Conservation (phyloP, 2,888 invertebrate genomes). For the Heterodera filipjevi region DNA sequence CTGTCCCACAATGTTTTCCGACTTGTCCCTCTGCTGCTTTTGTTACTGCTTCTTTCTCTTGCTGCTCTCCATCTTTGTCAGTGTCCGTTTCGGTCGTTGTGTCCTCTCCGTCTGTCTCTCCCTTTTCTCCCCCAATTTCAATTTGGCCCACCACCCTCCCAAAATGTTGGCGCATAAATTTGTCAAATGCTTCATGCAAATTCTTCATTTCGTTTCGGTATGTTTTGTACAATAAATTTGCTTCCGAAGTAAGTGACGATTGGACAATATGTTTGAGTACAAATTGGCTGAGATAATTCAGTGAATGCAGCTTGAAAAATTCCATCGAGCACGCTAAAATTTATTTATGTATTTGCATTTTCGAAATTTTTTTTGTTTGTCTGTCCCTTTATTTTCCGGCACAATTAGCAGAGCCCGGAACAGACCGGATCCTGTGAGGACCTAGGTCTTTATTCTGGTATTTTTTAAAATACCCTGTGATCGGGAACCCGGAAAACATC, state of each 20-base stretch:
- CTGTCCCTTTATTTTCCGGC: too few relatives aligned
- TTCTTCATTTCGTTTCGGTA: neutral
- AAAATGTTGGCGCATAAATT: neutral
- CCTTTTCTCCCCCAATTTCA: neutral
- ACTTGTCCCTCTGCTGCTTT: too few relatives aligned
- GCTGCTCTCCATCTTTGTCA: neutral
- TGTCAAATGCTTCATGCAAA: neutral
- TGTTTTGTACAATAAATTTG: neutral
- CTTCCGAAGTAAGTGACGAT: neutral
- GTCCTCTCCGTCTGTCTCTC: neutral
- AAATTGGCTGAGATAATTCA: neutral
- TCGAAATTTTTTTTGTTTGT: neutral
- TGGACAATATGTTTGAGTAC: slow-evolving; percentile 3
- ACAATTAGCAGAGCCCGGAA: neutral
- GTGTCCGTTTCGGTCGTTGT: neutral
- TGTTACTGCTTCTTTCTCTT: neutral
- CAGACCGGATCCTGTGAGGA: too few relatives aligned
- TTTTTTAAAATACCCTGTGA: neutral
- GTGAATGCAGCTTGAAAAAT: neutral
- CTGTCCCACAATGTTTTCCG: too few relatives aligned
- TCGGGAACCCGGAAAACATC: too few relatives aligned
- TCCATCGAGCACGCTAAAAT: neutral
- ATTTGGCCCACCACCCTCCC: neutral
- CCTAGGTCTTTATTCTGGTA: too few relatives aligned
- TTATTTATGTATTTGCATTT: neutral